These are phyloP conservation scores for Phaedon cochleariae DNA, from an alignment of 2,888 invertebrate species.

Conservation along the genomic window DNA sequence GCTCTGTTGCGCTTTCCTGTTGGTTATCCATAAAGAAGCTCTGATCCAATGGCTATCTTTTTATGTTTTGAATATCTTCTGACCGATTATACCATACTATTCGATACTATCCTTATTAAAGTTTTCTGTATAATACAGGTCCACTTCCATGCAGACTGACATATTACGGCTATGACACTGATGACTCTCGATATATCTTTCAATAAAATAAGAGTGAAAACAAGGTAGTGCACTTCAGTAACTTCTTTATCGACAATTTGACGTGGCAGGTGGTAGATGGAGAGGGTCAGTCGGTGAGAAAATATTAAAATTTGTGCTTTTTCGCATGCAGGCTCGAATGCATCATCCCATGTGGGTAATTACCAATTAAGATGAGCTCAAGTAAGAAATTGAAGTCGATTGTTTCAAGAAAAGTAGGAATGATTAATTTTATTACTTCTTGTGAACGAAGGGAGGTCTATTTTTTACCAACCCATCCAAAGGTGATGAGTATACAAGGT, in stretches of 20 bases:
- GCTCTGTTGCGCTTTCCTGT: too few relatives aligned
- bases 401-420: neutral
- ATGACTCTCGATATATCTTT: neutral
- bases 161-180: neutral
- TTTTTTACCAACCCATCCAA: neutral
- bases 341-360: slow-evolving; percentile 6
- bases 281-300: slow-evolving; percentile 6
- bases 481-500: neutral
- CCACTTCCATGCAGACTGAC: neutral
- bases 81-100: neutral
- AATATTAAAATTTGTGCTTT: slow-evolving; percentile 1
- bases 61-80: neutral
- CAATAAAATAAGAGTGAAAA: neutral
- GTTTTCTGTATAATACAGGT: neutral
- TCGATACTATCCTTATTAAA: too few relatives aligned
- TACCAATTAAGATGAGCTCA: slow-evolving; percentile 10
- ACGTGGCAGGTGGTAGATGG: slow-evolving; percentile 14
- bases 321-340: slow-evolving; percentile 2
- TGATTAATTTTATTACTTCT: neutral
- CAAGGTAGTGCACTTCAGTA: slow-evolving; percentile 8
- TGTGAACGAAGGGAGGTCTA: neutral
- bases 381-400: slow-evolving; percentile 1
- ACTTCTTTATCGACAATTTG: slow-evolving; percentile 10
- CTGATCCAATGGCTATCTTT: too few relatives aligned
- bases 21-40: too few relatives aligned